A percentile compares a stretch with the other conserved stretches of the same genome.
Conservation (phyloP, 2,113 vertebrate species). For the Actinemys pallida region DNA sequence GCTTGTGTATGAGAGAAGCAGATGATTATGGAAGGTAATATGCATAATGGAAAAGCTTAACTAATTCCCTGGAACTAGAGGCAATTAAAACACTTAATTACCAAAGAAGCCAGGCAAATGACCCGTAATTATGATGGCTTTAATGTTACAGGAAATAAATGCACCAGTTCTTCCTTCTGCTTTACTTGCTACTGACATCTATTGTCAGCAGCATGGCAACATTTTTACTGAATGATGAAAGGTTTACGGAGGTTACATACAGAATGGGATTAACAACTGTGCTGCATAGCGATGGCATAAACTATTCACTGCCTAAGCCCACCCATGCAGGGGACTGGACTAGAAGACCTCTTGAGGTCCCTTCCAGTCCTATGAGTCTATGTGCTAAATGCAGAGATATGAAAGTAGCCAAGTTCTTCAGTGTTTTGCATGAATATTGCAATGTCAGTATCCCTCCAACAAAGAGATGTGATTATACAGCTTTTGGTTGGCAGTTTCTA, state of each 20-base stretch:
- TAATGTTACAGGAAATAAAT: conserved; percentile 57
- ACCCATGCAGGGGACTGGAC: neutral
- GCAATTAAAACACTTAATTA: conserved; percentile 84
- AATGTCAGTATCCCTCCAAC: conserved; percentile 48
- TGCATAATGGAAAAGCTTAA: conserved; percentile 68
- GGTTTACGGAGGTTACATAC: conserved; percentile 12
- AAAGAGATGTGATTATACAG: conserved; percentile 55
- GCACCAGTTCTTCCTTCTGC: conserved; percentile 30
- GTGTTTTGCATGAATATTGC: conserved; percentile 16
- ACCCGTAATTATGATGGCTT: conserved; percentile 73
- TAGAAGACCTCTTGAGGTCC: neutral
- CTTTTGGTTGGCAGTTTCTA: conserved; percentile 42
- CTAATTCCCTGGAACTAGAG: conserved; percentile 78
- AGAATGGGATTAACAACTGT: conserved; percentile 47
- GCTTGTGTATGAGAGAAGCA: conserved; percentile 42
- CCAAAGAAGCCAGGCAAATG: conserved; percentile 70
- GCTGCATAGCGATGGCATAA: conserved; percentile 1
- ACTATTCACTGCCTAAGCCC: conserved; percentile 9
- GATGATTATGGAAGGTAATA: conserved; percentile 69
- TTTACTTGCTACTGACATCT: conserved; percentile 38
- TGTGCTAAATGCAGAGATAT: conserved; percentile 37
- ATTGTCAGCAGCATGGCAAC: conserved; percentile 15
- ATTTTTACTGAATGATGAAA: neutral
- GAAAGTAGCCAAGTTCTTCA: conserved; percentile 49
- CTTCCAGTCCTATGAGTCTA: neutral